A percentile compares a stretch with the other conserved stretches of the same genome.
Evolutionary conservation across 2,113 vertebrate species (phyloP).

Genomic region (Orthonyx spaldingii): DNA sequence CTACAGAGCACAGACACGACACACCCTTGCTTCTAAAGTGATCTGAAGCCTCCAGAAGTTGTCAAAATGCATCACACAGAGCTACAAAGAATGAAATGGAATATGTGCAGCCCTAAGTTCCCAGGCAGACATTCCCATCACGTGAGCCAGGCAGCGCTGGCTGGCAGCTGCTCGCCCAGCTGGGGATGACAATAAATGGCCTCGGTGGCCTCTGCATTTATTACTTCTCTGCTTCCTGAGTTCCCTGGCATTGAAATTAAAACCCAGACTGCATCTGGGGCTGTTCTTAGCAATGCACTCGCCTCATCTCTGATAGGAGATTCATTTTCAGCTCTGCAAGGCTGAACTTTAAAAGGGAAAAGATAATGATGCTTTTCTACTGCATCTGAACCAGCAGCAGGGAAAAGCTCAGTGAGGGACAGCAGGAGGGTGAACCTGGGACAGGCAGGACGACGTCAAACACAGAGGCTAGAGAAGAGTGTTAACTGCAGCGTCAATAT

Average conservation of each 20-base stretch:
- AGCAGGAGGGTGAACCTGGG: background rate
- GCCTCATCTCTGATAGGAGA: background rate
- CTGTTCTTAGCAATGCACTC: background rate
- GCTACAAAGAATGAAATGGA: background rate
- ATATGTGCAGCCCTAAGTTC: background rate
- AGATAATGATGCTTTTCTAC: background rate
- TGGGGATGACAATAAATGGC: background rate
- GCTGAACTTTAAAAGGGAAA: background rate
- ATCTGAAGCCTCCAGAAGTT: background rate
- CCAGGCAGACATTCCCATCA: background rate
- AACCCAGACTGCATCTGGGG: background rate
- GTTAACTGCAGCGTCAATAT: too few relatives aligned
- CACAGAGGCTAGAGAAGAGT: background rate
- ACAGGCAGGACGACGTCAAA: background rate
- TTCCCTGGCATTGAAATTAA: background rate
- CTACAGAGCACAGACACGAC: background rate
- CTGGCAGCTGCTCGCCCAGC: background rate
- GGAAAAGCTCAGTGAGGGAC: background rate
- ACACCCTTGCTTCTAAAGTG: fast-evolving
- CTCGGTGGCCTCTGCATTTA: background rate
- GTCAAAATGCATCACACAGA: background rate
- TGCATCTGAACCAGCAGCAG: background rate
- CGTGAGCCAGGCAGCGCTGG: background rate
- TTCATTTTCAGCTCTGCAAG: background rate
- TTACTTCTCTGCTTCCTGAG: background rate